A percentile compares a stretch with the other conserved stretches of the same genome.
These are phyloP conservation scores for Zelleria hepariella DNA, from an alignment of 2,888 invertebrate genomes.

Conservation along the genomic window DNA sequence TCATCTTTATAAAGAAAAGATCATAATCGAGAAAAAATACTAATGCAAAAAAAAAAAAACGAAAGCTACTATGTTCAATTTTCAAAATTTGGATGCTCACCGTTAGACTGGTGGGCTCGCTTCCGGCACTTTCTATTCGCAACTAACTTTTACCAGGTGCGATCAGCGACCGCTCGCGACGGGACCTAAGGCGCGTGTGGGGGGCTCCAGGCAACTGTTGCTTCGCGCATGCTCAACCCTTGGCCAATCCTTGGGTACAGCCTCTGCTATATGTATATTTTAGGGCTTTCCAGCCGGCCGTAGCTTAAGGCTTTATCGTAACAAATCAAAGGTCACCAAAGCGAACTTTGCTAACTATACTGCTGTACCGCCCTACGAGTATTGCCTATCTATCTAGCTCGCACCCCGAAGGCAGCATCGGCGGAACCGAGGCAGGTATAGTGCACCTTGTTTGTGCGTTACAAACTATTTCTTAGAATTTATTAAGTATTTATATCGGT, in stretches of 20 bases:
- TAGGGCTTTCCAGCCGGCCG: not conserved
- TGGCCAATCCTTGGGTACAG: not conserved
- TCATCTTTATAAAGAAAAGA: no score
- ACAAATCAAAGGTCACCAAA: not conserved
- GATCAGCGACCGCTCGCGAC: not conserved
- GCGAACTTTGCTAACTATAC: not conserved
- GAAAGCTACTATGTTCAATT: not conserved
- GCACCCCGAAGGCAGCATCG: not conserved
- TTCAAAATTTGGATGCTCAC: not conserved
- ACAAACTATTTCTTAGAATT: no score
- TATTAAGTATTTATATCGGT: no score
- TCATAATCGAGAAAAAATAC: not conserved
- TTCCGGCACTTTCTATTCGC: not conserved
- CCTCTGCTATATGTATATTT: not conserved
- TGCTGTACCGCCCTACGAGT: not conserved
- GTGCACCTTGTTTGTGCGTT: not conserved
- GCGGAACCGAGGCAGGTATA: not conserved
- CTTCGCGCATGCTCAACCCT: conserved; percentile 34
- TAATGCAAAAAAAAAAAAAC: not conserved
- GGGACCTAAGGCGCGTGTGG: conserved; percentile 17
- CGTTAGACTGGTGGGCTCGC: not conserved
- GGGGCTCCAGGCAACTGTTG: conserved; percentile 42
- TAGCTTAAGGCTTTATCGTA: not conserved
- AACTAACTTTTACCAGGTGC: not conserved
- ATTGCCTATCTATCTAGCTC: not conserved